Conservation (phyloP, 2,113 vertebrate genomes). For the Podilymbus podiceps region DNA sequence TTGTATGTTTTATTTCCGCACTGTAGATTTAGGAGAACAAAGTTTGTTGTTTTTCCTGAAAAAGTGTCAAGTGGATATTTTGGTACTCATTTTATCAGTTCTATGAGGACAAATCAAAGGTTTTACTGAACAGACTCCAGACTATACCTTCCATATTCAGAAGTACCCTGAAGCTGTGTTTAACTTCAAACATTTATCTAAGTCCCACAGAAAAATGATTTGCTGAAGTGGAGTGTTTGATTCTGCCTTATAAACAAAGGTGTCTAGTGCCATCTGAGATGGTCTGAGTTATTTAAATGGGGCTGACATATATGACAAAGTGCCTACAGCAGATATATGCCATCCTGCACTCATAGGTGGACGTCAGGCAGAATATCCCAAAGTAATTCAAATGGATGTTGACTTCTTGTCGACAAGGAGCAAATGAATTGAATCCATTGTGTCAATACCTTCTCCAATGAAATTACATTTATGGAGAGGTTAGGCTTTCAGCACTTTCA, state of each 20-base stretch:
- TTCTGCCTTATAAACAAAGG: neutral
- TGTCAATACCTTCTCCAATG: neutral
- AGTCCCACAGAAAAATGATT: neutral
- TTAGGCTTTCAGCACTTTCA: neutral
- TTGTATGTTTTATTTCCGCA: neutral
- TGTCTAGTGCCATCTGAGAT: neutral
- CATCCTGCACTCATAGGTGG: neutral
- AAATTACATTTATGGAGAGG: neutral
- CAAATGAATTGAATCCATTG: neutral
- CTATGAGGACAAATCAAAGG: neutral
- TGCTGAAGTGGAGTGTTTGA: neutral
- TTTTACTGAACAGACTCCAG: neutral
- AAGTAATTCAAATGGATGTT: neutral
- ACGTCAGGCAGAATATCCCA: neutral
- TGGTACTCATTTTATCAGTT: neutral
- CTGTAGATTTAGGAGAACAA: neutral
- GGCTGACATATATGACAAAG: neutral
- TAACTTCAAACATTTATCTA: neutral
- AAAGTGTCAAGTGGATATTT: neutral
- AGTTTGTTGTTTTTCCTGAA: neutral
- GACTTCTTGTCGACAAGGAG: neutral
- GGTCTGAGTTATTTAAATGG: neutral
- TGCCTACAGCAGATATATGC: neutral
- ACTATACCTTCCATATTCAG: neutral
- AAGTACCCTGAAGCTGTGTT: neutral